A percentile compares a stretch with the other conserved stretches of the same genome.
phyloP scores from a whole-genome alignment of 2,113 vertebrate genomes.

The Alosa alosa region DNA sequence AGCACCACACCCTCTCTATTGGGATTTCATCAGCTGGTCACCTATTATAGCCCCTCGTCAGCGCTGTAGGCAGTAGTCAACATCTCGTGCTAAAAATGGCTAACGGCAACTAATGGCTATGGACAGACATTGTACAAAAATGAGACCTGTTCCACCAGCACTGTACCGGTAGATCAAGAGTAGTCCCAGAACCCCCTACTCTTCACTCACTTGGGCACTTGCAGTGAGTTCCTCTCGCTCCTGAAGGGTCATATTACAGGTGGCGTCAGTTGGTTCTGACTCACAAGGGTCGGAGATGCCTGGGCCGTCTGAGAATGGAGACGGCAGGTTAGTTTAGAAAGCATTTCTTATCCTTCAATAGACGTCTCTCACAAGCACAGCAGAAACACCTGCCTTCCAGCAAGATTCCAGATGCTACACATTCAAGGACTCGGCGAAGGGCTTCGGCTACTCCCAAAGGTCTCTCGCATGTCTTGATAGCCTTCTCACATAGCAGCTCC shows the following conservation, averaged over 20 bases:
- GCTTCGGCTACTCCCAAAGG: constrained; percentile 90
- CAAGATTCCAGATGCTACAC: constrained; percentile 92
- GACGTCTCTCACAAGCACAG: not conserved
- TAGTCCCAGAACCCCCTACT: not conserved
- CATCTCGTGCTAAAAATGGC: too few relatives aligned
- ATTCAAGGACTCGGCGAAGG: constrained; percentile 89
- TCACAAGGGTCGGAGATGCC: constrained; percentile 95
- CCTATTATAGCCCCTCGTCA: too few relatives aligned
- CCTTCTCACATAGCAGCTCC: constrained; percentile 93
- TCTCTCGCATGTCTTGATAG: constrained; percentile 85
- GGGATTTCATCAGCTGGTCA: too few relatives aligned
- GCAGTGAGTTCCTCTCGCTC: constrained; percentile 94
- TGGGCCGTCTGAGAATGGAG: constrained; percentile 72
- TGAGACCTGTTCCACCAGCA: too few relatives aligned
- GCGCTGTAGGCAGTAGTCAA: too few relatives aligned
- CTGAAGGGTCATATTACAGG: constrained; percentile 80
- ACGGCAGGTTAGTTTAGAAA: not conserved
- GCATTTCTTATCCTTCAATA: not conserved
- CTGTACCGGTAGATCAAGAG: too few relatives aligned
- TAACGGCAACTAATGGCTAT: too few relatives aligned
- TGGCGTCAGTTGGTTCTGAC: constrained; percentile 83
- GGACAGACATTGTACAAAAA: too few relatives aligned
- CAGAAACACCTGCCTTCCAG: constrained; percentile 76
- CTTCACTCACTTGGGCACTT: constrained; percentile 81
- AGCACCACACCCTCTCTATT: too few relatives aligned